Conservation (phyloP, 2,797 vertebrate genomes). For the Neopelma chrysocephalum region DNA sequence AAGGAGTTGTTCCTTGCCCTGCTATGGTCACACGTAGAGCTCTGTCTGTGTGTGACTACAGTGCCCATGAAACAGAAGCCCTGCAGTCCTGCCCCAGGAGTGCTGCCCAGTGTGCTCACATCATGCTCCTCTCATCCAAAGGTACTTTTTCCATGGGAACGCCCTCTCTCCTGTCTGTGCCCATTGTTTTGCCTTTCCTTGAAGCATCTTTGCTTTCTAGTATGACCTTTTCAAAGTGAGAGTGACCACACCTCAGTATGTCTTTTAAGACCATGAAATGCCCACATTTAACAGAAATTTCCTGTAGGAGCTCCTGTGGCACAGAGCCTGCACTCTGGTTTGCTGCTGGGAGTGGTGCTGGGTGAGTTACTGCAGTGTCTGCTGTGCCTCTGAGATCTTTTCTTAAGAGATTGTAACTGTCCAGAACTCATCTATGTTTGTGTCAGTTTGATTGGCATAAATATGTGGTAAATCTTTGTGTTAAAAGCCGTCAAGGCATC, state of each 20-base stretch:
- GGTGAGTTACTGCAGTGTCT: not conserved
- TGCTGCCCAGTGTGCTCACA: not conserved
- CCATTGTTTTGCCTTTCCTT: not conserved
- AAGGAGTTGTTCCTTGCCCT: not conserved
- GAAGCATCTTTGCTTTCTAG: not conserved
- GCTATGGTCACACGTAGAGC: rapidly evolving
- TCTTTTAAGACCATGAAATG: not conserved
- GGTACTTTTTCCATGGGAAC: not conserved
- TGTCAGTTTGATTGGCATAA: not conserved
- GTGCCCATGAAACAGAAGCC: not conserved
- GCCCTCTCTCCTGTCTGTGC: not conserved
- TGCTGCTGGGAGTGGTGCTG: not conserved
- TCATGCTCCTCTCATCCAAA: not conserved
- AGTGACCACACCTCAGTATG: not conserved
- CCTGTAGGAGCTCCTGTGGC: not conserved
- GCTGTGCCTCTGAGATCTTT: not conserved
- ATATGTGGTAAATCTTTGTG: not conserved
- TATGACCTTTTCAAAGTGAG: not conserved
- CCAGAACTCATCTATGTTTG: not conserved
- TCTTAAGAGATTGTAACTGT: not conserved
- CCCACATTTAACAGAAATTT: not conserved
- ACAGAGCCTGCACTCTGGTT: not conserved
- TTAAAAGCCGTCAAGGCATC: not conserved
- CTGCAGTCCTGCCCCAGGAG: not conserved
- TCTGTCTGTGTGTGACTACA: not conserved